Evolutionary conservation across 2,888 invertebrate species (phyloP), one percentile per base, ranked within the genome.

Genomic region (Tenthredo scrophulariae): DNA sequence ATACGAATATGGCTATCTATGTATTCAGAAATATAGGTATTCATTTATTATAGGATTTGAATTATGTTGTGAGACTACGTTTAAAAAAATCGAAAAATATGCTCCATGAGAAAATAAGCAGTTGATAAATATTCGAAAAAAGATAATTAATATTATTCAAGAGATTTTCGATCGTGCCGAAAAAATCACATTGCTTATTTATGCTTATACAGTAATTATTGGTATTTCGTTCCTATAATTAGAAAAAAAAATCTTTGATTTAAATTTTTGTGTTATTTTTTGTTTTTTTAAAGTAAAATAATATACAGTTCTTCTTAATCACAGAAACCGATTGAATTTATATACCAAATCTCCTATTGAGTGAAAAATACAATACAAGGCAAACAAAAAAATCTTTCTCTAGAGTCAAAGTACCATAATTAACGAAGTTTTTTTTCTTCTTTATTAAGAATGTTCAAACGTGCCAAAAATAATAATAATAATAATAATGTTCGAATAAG

Each of bases 141-240:
- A 37, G 33, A n/a, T n/a, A 37, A 26, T 40, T 22, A 26, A 74
- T 22, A 43, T 40, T 10, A 43, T 40, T 43, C 18, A 46, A 10
- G 15, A 10, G 74, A 74, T 74, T 74, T 26, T 74, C 22, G 74
- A 74, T 43, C 74, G 74, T 74, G 74, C 74, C 74, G 40, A 74
- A 74, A 15, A 74, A 74, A 43, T 40, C 43, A 74, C 74, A 74
- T 40, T 43, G 74, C 43, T 74, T 74, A 43, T 6, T 74, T 43
- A 40, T 43, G 74, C 40, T 74, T 74, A 74, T 26, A 40, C 26
- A 74, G 22, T 74, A 43, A 74, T 74, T 77, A 77, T 77, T 54
- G 40, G 29, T 77, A 77, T 54, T 77, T 50, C 33, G 33, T 54
- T 77, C 54, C 54, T 50, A 54, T n/a, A 29, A 54, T 77, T 50